phyloP scores from a whole-genome alignment of 2,888 invertebrate species.

The Caenorhabditis becei region DNA sequence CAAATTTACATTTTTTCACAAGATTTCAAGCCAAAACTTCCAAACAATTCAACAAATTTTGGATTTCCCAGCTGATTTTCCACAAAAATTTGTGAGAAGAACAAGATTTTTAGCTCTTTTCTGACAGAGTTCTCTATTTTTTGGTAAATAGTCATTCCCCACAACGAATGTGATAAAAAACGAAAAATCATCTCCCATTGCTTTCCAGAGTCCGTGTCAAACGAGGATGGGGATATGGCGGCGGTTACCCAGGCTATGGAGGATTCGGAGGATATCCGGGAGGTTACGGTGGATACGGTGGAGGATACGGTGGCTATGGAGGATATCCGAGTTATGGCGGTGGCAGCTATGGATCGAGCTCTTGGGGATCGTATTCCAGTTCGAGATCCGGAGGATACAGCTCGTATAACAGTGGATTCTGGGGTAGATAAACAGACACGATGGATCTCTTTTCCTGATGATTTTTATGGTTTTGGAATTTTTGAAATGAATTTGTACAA shows the following conservation, averaged over 20 bases:
- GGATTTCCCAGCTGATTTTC: too few relatives aligned
- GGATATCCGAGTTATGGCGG: constrained; percentile 27
- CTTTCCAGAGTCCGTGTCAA: constrained; percentile 48
- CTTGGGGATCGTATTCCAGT: constrained; percentile 55
- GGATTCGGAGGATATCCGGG: constrained; percentile 2
- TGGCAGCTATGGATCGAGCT: constrained; percentile 42
- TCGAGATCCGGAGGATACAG: constrained; percentile 37
- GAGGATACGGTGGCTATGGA: constrained; percentile 25
- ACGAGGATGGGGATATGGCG: constrained; percentile 47
- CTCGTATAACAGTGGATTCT: constrained; percentile 31
- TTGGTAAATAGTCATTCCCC: too few relatives aligned
- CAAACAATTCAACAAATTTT: too few relatives aligned
- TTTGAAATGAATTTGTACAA: too few relatives aligned
- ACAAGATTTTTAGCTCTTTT: too few relatives aligned
- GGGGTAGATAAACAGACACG: background rate
- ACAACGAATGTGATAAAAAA: too few relatives aligned
- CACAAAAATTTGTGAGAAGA: too few relatives aligned
- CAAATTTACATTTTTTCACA: too few relatives aligned
- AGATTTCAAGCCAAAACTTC: too few relatives aligned
- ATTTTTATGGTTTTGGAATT: too few relatives aligned
- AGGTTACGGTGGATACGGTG: constrained; percentile 28
- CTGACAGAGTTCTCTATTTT: too few relatives aligned
- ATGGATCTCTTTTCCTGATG: background rate
- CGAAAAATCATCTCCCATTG: background rate
- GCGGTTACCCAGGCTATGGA: constrained; percentile 40